phyloP scores from a whole-genome alignment of 2,888 invertebrate genomes.

The Choreutis nemorana region DNA sequence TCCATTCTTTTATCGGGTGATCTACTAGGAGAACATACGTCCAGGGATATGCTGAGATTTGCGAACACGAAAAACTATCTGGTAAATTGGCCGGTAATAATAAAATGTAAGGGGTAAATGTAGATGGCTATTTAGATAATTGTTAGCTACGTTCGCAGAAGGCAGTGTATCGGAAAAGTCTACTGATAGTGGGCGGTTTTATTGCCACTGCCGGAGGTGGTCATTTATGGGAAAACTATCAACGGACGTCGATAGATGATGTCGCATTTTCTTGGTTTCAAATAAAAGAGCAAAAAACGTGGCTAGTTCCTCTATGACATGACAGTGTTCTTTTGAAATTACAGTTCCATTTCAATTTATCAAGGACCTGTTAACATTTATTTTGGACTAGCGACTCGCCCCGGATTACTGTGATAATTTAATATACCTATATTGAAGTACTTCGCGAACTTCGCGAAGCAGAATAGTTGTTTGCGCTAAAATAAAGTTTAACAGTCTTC shows the following conservation, averaged over 20 bases:
- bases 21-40: conserved; percentile 53
- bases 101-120: conserved; percentile 67
- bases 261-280: conserved; percentile 32
- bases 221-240: conserved; percentile 63
- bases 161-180: conserved; percentile 61
- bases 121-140: conserved; percentile 69
- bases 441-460: too few relatives aligned
- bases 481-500: too few relatives aligned
- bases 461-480: too few relatives aligned
- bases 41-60: conserved; percentile 47
- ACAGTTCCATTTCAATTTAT: too few relatives aligned
- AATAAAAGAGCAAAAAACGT: too few relatives aligned
- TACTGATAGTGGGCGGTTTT: conserved; percentile 45
- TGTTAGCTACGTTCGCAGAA: conserved; percentile 53
- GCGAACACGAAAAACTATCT: conserved; percentile 35
- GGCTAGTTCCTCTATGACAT: too few relatives aligned
- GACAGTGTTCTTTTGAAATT: too few relatives aligned
- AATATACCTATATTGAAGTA: too few relatives aligned
- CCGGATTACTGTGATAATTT: too few relatives aligned
- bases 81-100: conserved; percentile 67
- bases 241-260: conserved; percentile 47
- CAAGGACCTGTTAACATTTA: too few relatives aligned
- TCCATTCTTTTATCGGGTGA: conserved; percentile 44
- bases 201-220: conserved; percentile 50
- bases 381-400: too few relatives aligned